Evolutionary conservation across 2,113 vertebrate species (phyloP), one percentile per base, ranked within the genome.

Genomic region (Hypocryptadius cinnamomeus): DNA sequence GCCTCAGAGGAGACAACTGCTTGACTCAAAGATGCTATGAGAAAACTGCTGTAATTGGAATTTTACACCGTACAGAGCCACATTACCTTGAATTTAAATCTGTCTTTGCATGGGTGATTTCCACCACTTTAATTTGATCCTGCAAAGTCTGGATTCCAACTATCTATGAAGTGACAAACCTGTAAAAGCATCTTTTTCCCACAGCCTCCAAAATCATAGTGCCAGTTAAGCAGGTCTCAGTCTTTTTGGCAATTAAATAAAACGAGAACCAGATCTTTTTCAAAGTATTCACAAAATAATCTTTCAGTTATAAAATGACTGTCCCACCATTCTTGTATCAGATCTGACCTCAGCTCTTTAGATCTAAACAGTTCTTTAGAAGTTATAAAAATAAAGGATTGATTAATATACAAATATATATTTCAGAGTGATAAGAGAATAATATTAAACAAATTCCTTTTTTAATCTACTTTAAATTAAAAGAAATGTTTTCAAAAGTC

Each of bases 361-460:
- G 93, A 81, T 93, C 78, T 81, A 92, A 96, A 87, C 68, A 95
- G 85, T 89, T 96, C 87, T 88, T 78, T 66, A 85, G 73, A 87
- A 93, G 39, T 69, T 92, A 96, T 76, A 92, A 91, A 96, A 97
- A 96, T 95, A 95, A 96, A 96, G 82, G 84, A 79, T 87, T 81
- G 95, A 95, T 96, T 96, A 97, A 96, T 93, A 96, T 76, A 97
- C 93, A 96, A 95, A 93, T 91, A 96, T 68, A 93, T 96, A 96
- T 94, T 94, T 91, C 68, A 81, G 44, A 93, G 71, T 91, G 89
- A 92, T 94, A 93, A 92, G 79, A 87, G 69, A 93, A 95, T 82
- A 87, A 73, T 90, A 95, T 96, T 89, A 93, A 95, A 94, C 84
- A 93, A 95, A 94, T 94, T 83, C 88, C 79, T 80, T 73, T 95